Conservation (phyloP, 2,797 vertebrate genomes). For the Saxicola maurus region DNA sequence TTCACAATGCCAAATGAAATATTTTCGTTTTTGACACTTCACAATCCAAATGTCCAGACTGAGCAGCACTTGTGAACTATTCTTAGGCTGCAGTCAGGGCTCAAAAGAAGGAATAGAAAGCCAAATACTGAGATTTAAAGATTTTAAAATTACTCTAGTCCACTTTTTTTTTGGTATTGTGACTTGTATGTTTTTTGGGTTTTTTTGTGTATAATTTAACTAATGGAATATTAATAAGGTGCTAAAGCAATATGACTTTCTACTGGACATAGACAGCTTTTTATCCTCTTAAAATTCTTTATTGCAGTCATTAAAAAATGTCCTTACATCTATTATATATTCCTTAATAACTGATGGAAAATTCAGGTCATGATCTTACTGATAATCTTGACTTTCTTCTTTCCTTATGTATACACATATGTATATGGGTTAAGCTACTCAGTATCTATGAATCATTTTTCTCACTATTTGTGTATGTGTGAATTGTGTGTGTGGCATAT, state of each 20-base stretch:
- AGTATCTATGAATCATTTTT: not conserved
- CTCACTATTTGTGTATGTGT: not conserved
- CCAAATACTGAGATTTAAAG: not conserved
- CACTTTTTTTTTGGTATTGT: not conserved
- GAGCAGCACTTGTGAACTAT: not conserved
- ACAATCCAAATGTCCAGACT: not conserved
- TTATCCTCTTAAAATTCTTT: not conserved
- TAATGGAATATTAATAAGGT: not conserved
- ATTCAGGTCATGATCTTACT: not conserved
- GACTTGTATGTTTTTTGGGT: not conserved
- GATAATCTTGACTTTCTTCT: not conserved
- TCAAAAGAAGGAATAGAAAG: not conserved
- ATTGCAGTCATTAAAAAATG: not conserved
- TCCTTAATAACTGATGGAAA: not conserved
- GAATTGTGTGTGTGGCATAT: not conserved
- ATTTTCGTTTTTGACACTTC: not conserved
- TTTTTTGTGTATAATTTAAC: not conserved
- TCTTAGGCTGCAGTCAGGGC: not conserved
- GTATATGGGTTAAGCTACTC: not conserved
- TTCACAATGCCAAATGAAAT: constrained; percentile 5
- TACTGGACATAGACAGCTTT: not conserved
- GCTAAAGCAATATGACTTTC: not conserved
- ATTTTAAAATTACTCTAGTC: not conserved
- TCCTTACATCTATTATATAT: not conserved
- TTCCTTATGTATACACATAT: not conserved